Evolutionary conservation across 2,888 invertebrate genomes (phyloP).

Genomic region (Leptopilina drosophilae): DNA sequence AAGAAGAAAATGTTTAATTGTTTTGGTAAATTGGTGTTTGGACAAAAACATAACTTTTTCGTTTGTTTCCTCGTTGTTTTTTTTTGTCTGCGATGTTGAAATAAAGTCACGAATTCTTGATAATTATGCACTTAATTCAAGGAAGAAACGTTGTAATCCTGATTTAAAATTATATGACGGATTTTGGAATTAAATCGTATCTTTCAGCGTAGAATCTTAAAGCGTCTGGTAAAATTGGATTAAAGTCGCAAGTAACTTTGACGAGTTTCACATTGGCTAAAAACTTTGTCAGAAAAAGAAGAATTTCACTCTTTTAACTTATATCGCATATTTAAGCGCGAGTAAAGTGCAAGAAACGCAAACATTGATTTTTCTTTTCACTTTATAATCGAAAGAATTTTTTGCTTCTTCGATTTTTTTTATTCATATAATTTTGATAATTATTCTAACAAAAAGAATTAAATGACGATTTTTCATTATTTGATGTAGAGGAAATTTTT

Average conservation of each 20-base stretch:
- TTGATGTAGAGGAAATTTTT: no score
- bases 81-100: no score
- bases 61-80: neutral
- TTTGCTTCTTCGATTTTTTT: neutral
- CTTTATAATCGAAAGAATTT: neutral
- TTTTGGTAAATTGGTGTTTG: neutral
- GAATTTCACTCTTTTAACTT: conserved; percentile 31
- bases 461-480: no score
- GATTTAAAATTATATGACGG: conserved; percentile 28
- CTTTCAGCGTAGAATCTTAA: conserved; percentile 25
- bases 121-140: neutral
- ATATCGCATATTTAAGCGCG: conserved; percentile 17
- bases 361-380: conserved; percentile 6
- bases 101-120: neutral
- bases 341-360: neutral
- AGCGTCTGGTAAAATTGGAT: conserved; percentile 39
- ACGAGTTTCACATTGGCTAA: conserved; percentile 33
- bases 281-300: conserved; percentile 30
- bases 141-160: conserved; percentile 2
- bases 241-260: conserved; percentile 36
- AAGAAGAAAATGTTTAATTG: neutral
- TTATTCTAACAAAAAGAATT: no score
- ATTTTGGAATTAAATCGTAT: conserved; percentile 21
- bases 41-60: neutral
- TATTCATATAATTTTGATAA: no score